Base-by-base conservation (phyloP, 1,140 invertebrate genomes). In the Zaprionus nigranus region DNA sequence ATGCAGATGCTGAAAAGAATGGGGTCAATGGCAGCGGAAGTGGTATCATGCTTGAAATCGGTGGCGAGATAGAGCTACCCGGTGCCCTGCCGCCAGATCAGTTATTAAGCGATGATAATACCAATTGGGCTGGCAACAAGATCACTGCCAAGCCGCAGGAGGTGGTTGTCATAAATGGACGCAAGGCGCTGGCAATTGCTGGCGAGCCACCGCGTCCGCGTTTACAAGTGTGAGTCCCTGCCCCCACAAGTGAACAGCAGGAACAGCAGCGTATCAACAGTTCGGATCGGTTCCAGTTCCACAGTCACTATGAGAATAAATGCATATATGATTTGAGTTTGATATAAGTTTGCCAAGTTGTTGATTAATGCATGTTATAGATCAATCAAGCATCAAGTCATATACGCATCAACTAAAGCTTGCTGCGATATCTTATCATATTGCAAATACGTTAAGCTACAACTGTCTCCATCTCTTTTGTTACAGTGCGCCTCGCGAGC, bases 201-300 rank as follows among this genome's bases (percentile, higher is more conserved):
- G 78, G 36, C 4, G 60, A 70, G 40, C 61, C 61, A 6, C 43
- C 28, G 5, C 64, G 43, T 38, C 57, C 61, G 1, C 61, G 28
- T 15, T 6, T 59, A n/a, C 72, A 78, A 88, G 43, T 87, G 84
- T 87, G 84, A 87, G 84, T 87, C 77, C 67, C 54, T 34, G 0
- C 30, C 9, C 9, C 30, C 30, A 34, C 30, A 30, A 75, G 34
- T 36, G 57, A 61, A 59, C 54, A n/a, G n/a, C n/a, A n/a, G 63
- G 46, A 60, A 59, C 40, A 30, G 59, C 51, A 65, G 58, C 17
- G 13, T 11, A 24, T 20, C 17, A 57, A 12, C 54, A 58, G 65
- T 77, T 63, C 34, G 30, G 51, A 68, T 76, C 28, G 56, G 43
- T 59, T 53, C 20, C 26, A 38, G 34, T 51, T 51, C 9, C 30